Conservation (phyloP, 2,797 vertebrate species). For the Coranthus polyacanthus region DNA sequence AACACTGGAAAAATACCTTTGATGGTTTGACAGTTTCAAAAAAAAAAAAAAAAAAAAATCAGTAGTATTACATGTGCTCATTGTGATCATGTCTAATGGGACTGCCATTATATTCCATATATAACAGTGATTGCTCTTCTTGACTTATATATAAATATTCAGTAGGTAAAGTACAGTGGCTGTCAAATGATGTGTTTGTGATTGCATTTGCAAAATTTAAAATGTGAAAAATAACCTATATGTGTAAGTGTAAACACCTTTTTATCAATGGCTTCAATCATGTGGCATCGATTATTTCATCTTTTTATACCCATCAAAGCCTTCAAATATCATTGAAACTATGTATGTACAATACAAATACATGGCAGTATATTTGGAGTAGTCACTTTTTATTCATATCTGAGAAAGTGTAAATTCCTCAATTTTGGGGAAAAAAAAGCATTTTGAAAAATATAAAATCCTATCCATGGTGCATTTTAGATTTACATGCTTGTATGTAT, state of each 20-base stretch:
- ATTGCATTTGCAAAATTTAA: constrained; percentile 3
- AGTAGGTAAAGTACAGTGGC: background rate
- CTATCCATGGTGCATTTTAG: too few species aligned
- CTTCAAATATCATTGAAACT: too few species aligned
- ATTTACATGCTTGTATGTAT: too few species aligned
- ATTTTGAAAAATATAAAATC: too few species aligned
- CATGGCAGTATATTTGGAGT: constrained; percentile 10
- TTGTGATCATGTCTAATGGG: constrained; percentile 1
- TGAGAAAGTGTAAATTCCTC: constrained; percentile 1
- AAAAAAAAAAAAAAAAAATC: constrained; percentile 36
- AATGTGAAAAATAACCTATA: constrained; percentile 4
- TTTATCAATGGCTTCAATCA: background rate
- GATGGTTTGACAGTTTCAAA: constrained; percentile 46
- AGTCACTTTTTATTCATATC: constrained; percentile 27
- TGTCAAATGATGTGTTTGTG: background rate
- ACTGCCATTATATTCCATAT: background rate
- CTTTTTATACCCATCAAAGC: constrained; percentile 7
- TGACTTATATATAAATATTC: background rate
- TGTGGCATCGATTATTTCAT: background rate
- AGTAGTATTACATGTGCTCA: background rate
- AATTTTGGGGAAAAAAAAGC: constrained; percentile 8
- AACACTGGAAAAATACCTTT: constrained; percentile 23
- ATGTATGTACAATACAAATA: background rate
- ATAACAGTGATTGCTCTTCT: constrained; percentile 4
- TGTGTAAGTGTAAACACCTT: background rate